Base-by-base conservation (phyloP, 1,140 invertebrate genomes). In the Pteromalus puparum region DNA sequence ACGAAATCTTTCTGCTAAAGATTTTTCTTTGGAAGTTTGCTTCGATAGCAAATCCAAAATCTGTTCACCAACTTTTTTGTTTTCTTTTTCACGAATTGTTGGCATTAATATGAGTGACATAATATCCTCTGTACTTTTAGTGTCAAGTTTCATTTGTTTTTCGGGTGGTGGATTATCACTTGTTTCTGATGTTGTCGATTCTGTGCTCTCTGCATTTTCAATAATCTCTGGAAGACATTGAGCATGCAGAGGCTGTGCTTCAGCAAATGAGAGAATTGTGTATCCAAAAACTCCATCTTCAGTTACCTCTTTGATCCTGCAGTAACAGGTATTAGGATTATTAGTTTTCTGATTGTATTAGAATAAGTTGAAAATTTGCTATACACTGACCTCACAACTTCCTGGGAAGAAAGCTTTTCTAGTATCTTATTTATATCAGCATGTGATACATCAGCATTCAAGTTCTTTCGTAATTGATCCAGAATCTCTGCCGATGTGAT, bases 1-100 rank as follows among this genome's bases (percentile, higher is more conserved):
- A 89, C 97, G 96, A 91, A 99, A 99, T 88, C 98, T 96, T 93
- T 99, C 98, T 21, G 98, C 97, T 26, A 99, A 93, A 0, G 97
- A 98, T 89, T 97, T 96, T 92, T 99, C 98, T 93, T 99, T 99
- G 2, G 98, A 98, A 4, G 98, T 99, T 28, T 98, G 98, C 92
- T 98, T 98, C 86, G 97, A 98, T 0, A 99, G 92, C 10, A 99
- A 92, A 90, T 99, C 97, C 85, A 99, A 93, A 83, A 99, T 99
- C 93, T 99, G 98, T 93, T 99, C 98, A 2, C 98, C 98, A 10
- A 99, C 95, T 93, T 98, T 97, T 92, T 99, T 99, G 86, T 96
- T 98, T 90, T 99, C 98, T 91, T 98, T 98, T 91, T 99, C 98
- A 89, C 97, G 95, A 74, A 98, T 98, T 0, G 98, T 99, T 26